Evolutionary conservation across 1,140 invertebrate species (phyloP).

Genomic region (Trissolcus basalis): DNA sequence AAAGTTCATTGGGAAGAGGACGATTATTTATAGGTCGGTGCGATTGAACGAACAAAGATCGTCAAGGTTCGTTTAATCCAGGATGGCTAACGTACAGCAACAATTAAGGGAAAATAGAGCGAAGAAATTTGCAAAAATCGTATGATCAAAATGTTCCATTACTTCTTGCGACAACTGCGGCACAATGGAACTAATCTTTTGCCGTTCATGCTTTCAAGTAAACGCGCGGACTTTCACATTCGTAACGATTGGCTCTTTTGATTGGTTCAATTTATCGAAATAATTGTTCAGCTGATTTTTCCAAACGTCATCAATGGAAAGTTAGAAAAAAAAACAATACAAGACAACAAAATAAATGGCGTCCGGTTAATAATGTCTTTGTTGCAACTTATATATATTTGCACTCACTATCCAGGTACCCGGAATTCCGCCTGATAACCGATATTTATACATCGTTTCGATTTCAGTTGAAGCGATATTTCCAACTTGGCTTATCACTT

Average conservation of each 20-base stretch:
- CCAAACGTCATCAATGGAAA: slow-evolving; percentile 25
- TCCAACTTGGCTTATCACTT: slow-evolving; percentile 34
- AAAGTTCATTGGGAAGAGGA: slow-evolving; percentile 47
- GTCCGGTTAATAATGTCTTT: slow-evolving; percentile 34
- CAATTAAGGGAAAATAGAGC: slow-evolving; percentile 51
- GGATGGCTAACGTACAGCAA: slow-evolving; percentile 40
- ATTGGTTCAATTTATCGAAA: slow-evolving; percentile 16
- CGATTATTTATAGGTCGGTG: slow-evolving; percentile 46
- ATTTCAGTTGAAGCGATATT: slow-evolving; percentile 45
- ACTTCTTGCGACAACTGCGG: slow-evolving; percentile 31
- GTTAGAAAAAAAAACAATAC: slow-evolving; percentile 11
- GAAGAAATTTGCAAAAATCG: slow-evolving; percentile 53
- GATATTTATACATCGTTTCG: slow-evolving; percentile 44
- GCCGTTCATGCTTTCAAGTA: slow-evolving; percentile 31
- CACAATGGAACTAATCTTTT: slow-evolving; percentile 36
- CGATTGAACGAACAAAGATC: slow-evolving; percentile 51
- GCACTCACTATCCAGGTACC: slow-evolving; percentile 30
- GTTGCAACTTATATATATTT: slow-evolving; percentile 22
- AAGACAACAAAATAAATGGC: slow-evolving; percentile 11
- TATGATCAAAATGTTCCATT: slow-evolving; percentile 43
- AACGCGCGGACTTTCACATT: slow-evolving; percentile 42
- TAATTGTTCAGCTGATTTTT: slow-evolving; percentile 37
- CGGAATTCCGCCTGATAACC: slow-evolving; percentile 48
- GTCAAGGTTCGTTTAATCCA: slow-evolving; percentile 55
- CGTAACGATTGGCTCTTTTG: slow-evolving; percentile 27